phyloP scores from a whole-genome alignment of 2,888 invertebrate genomes.

The Hipparchia semele region DNA sequence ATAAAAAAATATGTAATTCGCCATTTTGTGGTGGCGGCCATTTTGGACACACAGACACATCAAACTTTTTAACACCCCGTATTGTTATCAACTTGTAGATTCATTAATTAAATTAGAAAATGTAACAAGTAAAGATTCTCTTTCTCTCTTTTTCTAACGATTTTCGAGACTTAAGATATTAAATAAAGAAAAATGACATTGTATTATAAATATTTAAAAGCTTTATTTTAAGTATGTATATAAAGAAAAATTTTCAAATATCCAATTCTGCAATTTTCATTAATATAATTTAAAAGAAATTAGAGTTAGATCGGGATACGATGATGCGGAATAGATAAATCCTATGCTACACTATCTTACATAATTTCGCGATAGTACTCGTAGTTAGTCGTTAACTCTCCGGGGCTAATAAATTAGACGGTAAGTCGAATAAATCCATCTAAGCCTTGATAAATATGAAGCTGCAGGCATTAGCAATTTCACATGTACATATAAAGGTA shows the following conservation, averaged over 20 bases:
- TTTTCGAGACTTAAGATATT: too few species aligned
- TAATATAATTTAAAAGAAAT: neutral
- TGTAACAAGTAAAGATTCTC: too few species aligned
- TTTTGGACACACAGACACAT: too few species aligned
- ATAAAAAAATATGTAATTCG: too few species aligned
- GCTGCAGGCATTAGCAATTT: conserved; percentile 38
- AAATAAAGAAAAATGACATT: too few species aligned
- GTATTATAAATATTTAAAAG: too few species aligned
- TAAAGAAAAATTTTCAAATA: too few species aligned
- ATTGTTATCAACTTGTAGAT: too few species aligned
- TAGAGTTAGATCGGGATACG: neutral
- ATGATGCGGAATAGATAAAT: neutral
- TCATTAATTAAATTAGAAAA: neutral
- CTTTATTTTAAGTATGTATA: too few species aligned
- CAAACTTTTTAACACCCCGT: conserved; percentile 9
- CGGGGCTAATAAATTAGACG: conserved; percentile 6
- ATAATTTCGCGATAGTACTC: neutral
- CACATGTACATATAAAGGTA: conserved; percentile 41
- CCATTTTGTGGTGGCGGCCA: too few species aligned
- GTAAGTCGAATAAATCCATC: conserved; percentile 17
- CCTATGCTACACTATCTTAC: conserved; percentile 3
- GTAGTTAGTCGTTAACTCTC: neutral
- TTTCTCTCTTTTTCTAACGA: too few species aligned
- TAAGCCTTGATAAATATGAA: conserved; percentile 29
- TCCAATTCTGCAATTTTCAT: too few species aligned